These are phyloP conservation scores for Apodemus speciosus DNA, from an alignment of 2,113 vertebrate species.

Conservation along the genomic window DNA sequence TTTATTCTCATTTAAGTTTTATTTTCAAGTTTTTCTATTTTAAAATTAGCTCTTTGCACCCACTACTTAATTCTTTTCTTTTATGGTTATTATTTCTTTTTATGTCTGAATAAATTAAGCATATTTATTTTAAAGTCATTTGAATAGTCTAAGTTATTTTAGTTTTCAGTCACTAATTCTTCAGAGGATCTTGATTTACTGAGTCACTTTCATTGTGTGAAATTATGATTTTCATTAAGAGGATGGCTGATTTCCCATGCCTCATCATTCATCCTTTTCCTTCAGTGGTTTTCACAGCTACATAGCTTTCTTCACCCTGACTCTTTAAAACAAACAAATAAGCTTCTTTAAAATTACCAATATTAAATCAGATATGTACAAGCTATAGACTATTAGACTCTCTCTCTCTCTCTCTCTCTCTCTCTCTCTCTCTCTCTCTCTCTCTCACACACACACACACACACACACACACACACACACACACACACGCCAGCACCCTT, in stretches of 20 bases:
- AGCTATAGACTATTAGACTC: background rate
- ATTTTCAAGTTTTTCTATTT: background rate
- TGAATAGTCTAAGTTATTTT: background rate
- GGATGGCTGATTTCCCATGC: background rate
- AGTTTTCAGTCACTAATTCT: constrained; percentile 34
- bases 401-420: too few species aligned
- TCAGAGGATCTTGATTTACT: background rate
- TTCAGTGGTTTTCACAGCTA: background rate
- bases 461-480: too few species aligned
- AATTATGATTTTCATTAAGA: constrained; percentile 14
- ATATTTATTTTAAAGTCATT: constrained; percentile 26
- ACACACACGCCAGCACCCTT: background rate
- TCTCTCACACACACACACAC: too few species aligned
- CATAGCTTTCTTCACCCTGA: background rate
- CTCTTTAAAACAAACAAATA: constrained; percentile 41
- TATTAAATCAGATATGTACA: background rate
- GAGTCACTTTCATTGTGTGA: background rate
- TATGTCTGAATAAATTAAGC: constrained; percentile 29
- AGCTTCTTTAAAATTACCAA: background rate
- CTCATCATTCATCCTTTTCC: background rate
- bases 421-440: too few species aligned
- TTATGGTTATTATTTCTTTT: constrained; percentile 28
- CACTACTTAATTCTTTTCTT: background rate
- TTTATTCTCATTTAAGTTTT: background rate
- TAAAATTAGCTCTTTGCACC: background rate